Evolutionary conservation across 92 coral and sea anemone species (phyloP), one percentile per base, ranked within the genome.

Genomic region (Siderastrea radians): DNA sequence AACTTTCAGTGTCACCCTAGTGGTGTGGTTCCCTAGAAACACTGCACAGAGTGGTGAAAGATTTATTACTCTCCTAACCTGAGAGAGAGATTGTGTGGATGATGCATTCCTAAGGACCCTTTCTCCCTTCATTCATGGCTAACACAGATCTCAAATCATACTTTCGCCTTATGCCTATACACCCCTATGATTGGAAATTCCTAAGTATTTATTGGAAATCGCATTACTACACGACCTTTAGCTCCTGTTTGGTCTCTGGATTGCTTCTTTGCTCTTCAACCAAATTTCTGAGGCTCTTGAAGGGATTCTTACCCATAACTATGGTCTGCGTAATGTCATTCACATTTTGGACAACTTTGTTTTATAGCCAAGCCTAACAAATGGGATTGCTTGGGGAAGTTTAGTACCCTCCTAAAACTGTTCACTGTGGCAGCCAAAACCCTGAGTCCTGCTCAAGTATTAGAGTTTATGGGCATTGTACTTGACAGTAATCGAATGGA

Each of bases 41-140:
- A 48, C 12, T 45, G 53, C 8, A 11, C 53, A 2, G 73, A 79
- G 7, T 79, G 50, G 50, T 17, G 74, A 2, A 60, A 57, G 49
- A 79, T 79, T 7, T 63, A 60, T 43, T 75, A 79, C 70, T n/a
- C 7, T 79, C 84, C 72, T 79, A 79, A n/a, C 84, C 84, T 26
- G 38, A 0, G 55, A 60, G 75, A 43, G 71, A 26, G 54, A 45
- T 64, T 38, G 72, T 45, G 16, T 63, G 9, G 45, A 80, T 44
- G 71, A 80, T 80, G 10, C 10, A 80, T 80, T 10, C 60, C 74
- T 7, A 64, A 60, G 70, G 84, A 80, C 7, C 43, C 38, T 14
- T 80, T 11, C 10, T 12, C 72, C 73, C 72, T 80, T 11, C 84
- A 2, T 80, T 11, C 70, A 61, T 80, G 72, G 73, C 72, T 2